Percentiles rank a stretch among this genome's conserved stretches.
These are phyloP conservation scores for Chaenogobius annularis DNA, from an alignment of 2,113 vertebrate genomes.

Conservation along the genomic window DNA sequence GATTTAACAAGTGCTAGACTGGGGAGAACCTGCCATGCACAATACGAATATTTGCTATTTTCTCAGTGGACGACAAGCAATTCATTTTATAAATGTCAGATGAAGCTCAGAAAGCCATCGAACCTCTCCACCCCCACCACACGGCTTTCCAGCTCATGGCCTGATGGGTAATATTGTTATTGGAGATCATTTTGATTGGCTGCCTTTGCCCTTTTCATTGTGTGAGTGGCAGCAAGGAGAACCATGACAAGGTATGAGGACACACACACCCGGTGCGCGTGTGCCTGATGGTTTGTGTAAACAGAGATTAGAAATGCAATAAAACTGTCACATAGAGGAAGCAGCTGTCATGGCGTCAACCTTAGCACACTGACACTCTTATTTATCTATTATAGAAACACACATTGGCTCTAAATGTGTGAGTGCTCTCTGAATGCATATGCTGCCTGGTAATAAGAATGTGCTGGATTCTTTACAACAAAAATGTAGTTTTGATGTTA, in stretches of 20 bases:
- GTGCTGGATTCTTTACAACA: too few species aligned
- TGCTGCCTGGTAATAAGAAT: too few species aligned
- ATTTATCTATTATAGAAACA: constrained; percentile 45
- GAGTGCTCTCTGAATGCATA: not conserved
- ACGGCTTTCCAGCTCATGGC: constrained; percentile 2
- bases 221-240: constrained; percentile 59
- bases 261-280: constrained; percentile 1
- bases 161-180: constrained; percentile 71
- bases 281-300: constrained; percentile 57
- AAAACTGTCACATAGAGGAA: constrained; percentile 73
- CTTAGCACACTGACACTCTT: constrained; percentile 41
- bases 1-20: constrained; percentile 44
- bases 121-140: constrained; percentile 16
- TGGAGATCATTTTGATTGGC: constrained; percentile 73
- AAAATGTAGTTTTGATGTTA: not conserved
- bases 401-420: not conserved
- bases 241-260: constrained; percentile 15
- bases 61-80: constrained; percentile 33
- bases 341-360: constrained; percentile 61
- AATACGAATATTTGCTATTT: constrained; percentile 32
- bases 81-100: constrained; percentile 77
- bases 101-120: constrained; percentile 43
- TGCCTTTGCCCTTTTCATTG: constrained; percentile 70
- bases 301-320: constrained; percentile 78
- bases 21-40: constrained; percentile 25